Conservation (phyloP, 2,113 vertebrate species). For the Campylorhamphus procurvoides region DNA sequence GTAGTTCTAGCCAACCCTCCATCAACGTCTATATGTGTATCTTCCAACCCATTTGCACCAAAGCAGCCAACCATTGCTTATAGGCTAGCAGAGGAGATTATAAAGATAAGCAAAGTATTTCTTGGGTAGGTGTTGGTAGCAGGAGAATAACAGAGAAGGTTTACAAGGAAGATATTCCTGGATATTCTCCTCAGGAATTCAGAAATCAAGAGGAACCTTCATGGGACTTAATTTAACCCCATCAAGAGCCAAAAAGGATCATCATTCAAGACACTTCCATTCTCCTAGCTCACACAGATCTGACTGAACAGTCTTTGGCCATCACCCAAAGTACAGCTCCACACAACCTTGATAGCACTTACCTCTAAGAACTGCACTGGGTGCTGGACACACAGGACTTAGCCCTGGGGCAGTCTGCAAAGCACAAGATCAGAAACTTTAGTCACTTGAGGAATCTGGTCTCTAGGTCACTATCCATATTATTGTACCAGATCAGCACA, state of each 20-base stretch:
- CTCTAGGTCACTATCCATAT: background rate
- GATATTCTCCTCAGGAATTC: background rate
- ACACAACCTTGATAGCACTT: background rate
- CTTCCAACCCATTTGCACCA: background rate
- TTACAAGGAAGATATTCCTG: background rate
- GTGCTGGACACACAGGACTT: background rate
- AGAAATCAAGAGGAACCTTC: background rate
- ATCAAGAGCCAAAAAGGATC: background rate
- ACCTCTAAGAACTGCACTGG: background rate
- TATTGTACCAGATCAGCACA: background rate
- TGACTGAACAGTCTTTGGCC: background rate
- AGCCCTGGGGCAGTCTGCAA: background rate
- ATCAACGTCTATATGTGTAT: background rate
- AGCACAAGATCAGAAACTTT: background rate
- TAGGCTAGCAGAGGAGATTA: background rate
- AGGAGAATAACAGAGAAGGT: background rate
- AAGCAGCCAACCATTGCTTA: background rate
- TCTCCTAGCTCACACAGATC: background rate
- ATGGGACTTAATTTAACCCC: background rate
- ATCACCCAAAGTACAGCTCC: background rate
- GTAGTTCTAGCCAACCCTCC: background rate
- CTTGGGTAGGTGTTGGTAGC: background rate
- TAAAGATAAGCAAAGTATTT: background rate
- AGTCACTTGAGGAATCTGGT: background rate
- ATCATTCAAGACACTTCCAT: background rate